Evolutionary conservation across 2,888 invertebrate genomes (phyloP), one percentile per base, ranked within the genome.

Genomic region (Elgonia sp.): DNA sequence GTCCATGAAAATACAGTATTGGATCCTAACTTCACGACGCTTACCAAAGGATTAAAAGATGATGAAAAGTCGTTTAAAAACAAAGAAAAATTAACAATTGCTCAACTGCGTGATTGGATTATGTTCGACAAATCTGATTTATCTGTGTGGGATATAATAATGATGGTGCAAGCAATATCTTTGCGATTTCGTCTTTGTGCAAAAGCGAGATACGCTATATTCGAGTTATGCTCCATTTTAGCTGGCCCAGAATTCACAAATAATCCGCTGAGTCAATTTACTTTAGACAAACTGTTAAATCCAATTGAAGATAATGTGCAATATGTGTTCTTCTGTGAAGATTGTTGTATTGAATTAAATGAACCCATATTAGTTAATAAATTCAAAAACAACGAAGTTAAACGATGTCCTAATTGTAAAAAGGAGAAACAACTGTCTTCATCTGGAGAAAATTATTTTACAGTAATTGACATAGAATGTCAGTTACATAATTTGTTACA

Each of bases 361-460:
- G 29, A 77, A 12, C 63, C 63, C 2, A 18, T 65, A 14, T 2
- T 21, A 18, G 77, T 77, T 0, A 77, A 50, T 8, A 77, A 77
- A 50, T 77, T 57, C 55, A 67, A 67, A 42, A 79, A 79, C n/a
- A 79, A 79, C 42, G 20, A 67, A 39, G 37, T 39, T 20, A 65
- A 8, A 40, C 0, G 0, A 2, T 77, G 77, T 46, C 18, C 55
- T 18, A 37, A 0, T 21, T 79, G 79, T 65, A 79, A 79, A 67
- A 20, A 29, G 40, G 42, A 67, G 40, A 53, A 53, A 57, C 29
- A 1, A 2, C 12, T 79, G 40, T 79, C 67, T 1, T 53, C 79
- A 21, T 67, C 55, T 5, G 53, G 46, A 20, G 67, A 79, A 57
- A 67, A 79, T 79, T 67, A 79, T 42, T 79, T 79, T 42, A 69